phyloP scores from a whole-genome alignment of 2,797 vertebrate species.

The Phoebastria nigripes region DNA sequence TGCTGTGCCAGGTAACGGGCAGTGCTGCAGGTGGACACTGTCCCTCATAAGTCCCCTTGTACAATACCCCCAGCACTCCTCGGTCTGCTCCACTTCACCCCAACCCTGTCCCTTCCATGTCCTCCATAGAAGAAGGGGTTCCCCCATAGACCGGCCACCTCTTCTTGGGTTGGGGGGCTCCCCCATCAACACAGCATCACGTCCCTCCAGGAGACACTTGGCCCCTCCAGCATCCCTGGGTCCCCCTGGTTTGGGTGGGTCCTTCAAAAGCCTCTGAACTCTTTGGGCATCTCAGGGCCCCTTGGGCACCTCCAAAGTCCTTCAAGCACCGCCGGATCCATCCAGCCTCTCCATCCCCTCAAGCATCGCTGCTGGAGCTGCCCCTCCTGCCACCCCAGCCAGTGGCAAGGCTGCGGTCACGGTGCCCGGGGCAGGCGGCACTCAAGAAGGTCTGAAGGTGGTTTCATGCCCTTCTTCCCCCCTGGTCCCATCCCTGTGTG shows the following conservation, averaged over 20 bases:
- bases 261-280: neutral
- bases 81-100: neutral
- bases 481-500: fast-evolving
- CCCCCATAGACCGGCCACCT: neutral
- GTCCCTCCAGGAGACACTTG: neutral
- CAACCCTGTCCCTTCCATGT: neutral
- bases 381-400: neutral
- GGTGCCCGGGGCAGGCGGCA: fast-evolving
- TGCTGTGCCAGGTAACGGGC: neutral
- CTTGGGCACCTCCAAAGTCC: neutral
- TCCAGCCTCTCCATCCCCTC: neutral
- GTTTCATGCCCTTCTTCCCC: neutral
- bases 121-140: neutral
- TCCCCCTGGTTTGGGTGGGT: neutral
- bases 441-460: neutral
- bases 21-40: neutral
- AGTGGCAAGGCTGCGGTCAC: fast-evolving
- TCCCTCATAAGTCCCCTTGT: neutral
- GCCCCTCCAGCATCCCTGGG: neutral
- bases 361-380: neutral
- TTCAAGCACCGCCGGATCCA: neutral
- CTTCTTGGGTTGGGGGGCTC: neutral
- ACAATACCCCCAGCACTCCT: neutral
- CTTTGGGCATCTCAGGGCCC: neutral
- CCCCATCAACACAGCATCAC: neutral